Conservation (phyloP, 2,888 invertebrate genomes). For the Drosophila koepferae region DNA sequence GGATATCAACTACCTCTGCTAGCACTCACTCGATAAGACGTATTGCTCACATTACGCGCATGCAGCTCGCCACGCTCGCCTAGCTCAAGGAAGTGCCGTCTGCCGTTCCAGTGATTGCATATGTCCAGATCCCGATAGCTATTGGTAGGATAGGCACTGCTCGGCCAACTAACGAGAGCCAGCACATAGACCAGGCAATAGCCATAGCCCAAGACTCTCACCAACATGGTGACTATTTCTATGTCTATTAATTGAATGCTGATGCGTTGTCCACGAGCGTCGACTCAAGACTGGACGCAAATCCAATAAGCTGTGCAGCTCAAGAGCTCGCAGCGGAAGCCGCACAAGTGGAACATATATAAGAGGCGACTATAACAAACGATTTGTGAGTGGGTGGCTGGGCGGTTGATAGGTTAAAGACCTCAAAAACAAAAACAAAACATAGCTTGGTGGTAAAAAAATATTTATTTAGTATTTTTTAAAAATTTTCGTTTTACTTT, state of each 20-base stretch:
- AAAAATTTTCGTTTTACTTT: constrained; percentile 43
- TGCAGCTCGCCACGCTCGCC: constrained; percentile 85
- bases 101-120: constrained; percentile 85
- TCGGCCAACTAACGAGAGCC: constrained; percentile 50
- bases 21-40: constrained; percentile 83
- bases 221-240: constrained; percentile 45
- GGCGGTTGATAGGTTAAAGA: constrained; percentile 49
- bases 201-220: constrained; percentile 56
- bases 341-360: constrained; percentile 58
- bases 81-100: constrained; percentile 84
- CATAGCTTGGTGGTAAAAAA: constrained; percentile 60
- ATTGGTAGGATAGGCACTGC: constrained; percentile 76
- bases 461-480: constrained; percentile 58
- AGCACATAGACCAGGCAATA: constrained; percentile 60
- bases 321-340: constrained; percentile 45
- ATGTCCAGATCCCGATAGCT: constrained; percentile 84
- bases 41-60: constrained; percentile 83
- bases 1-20: neutral
- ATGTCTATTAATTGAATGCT: constrained; percentile 32
- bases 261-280: constrained; percentile 66
- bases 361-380: constrained; percentile 32
- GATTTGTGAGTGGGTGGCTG: constrained; percentile 31
- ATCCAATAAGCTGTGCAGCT: constrained; percentile 77
- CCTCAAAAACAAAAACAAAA: constrained; percentile 26
- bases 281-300: constrained; percentile 73